Conservation (phyloP, 1,140 invertebrate species). For the Lepidurus arcticus region DNA sequence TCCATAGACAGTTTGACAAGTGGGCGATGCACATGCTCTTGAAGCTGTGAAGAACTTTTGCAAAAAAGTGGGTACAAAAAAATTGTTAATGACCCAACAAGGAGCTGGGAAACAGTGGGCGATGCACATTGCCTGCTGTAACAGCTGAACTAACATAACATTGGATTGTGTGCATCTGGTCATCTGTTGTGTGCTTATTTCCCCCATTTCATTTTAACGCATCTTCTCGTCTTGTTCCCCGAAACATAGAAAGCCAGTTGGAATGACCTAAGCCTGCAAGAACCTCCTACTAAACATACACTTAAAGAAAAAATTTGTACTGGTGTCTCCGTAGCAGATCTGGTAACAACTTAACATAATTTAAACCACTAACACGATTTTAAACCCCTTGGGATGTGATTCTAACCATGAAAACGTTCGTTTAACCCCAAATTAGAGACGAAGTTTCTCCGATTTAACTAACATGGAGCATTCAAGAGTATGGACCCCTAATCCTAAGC, state of each 20-base stretch:
- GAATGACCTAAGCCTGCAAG: slow-evolving; percentile 18
- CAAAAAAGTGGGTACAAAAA: too few species aligned
- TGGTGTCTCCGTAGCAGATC: slow-evolving; percentile 1
- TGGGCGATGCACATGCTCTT: not conserved
- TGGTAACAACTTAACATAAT: not conserved
- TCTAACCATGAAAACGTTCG: not conserved
- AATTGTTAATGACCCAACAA: too few species aligned
- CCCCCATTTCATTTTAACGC: not conserved
- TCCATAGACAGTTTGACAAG: slow-evolving; percentile 5
- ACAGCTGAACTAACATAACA: too few species aligned
- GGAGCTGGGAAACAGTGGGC: too few species aligned
- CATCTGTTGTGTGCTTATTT: too few species aligned
- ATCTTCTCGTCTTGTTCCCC: not conserved
- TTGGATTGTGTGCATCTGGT: too few species aligned
- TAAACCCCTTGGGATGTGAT: not conserved
- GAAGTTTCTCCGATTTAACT: slow-evolving; percentile 11
- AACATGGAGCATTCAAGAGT: slow-evolving; percentile 5
- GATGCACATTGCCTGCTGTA: too few species aligned
- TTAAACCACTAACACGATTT: not conserved
- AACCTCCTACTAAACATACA: slow-evolving; percentile 12
- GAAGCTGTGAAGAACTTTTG: not conserved
- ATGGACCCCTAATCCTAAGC: not conserved
- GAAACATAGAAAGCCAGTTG: slow-evolving; percentile 3
- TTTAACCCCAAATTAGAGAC: not conserved
- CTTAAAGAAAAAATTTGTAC: not conserved